Evolutionary conservation across 2,888 invertebrate species (phyloP).

Genomic region (Bembecia ichneumoniformis): DNA sequence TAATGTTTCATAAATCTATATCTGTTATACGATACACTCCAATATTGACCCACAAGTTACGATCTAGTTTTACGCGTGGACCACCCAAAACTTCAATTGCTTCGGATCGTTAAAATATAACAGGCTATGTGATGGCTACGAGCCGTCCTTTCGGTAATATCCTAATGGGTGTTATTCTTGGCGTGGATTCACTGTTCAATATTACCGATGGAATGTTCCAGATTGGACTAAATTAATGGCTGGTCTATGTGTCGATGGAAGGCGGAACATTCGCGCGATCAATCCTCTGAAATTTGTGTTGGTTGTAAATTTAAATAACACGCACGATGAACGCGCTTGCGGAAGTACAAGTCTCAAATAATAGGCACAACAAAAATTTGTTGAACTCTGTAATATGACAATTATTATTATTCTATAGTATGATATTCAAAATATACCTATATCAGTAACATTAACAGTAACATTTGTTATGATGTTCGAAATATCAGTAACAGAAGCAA

Average conservation of each 20-base stretch:
- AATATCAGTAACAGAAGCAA: no score
- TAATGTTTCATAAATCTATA: conserved; percentile 29
- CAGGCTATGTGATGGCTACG: not conserved
- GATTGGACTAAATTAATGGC: not conserved
- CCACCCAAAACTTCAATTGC: conserved; percentile 51
- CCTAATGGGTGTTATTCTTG: not conserved
- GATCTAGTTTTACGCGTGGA: conserved; percentile 30
- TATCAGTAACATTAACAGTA: no score
- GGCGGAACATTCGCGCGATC: not conserved
- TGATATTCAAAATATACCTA: no score
- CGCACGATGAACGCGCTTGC: no score
- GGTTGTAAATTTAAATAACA: no score
- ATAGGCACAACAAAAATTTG: no score
- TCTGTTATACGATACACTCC: conserved; percentile 23
- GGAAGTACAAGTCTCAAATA: no score
- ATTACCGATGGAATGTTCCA: not conserved
- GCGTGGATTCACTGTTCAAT: not conserved
- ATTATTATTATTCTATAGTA: no score
- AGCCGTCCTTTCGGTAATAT: not conserved
- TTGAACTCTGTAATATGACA: no score
- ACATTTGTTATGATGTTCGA: no score
- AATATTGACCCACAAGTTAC: conserved; percentile 26
- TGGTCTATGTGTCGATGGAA: not conserved
- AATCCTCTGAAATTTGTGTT: not conserved
- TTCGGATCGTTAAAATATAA: conserved; percentile 33